Evolutionary conservation across 2,888 invertebrate species (phyloP), one percentile per base, ranked within the genome.

Genomic region (Philhelius pedissequus): DNA sequence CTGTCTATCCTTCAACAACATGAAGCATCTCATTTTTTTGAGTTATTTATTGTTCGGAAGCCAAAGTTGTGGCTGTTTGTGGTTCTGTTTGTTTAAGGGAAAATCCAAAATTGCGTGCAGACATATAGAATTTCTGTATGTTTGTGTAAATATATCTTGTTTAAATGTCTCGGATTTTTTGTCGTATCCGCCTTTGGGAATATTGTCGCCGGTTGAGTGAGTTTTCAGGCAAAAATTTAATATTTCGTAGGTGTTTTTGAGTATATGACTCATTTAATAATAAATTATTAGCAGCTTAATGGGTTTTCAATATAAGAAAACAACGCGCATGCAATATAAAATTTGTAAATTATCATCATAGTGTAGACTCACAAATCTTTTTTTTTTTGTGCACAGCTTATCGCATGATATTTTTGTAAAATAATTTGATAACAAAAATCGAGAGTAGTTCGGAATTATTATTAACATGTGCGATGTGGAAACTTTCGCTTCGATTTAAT

Each of bases 51-150:
- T 70, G 70, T 18, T 4, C 18, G 35, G 68, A 73, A 52, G 54
- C 0, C 27, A 15, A 32, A 27, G 18, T 43, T 52, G 20, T 60
- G 22, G 30, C 13, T 48, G n/a, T n/a, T n/a, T n/a, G n/a, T n/a
- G 15, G 5, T n/a, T 38, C 3, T 7, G 48, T 48, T 48, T 30
- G 15, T 18, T 64, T 64, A 20, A 20, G 32, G 80, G 69, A 64
- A 75, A 80, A 56, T 56, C 70, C 80, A 22, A 40, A 64, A 70
- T 69, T 75, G 64, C 52, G 56, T 74, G 69, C 80, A 80, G 75
- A 75, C 54, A 27, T 20, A 32, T 4, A n/a, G 1, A 6, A n/a
- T 38, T 5, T 38, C 6, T 38, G 13, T n/a, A 3, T 40, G 4
- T 40, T 35, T 0, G 15, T 25, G 52, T 15, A n/a, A 13, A 13